Percentiles rank a stretch among this genome's conserved stretches.
Evolutionary conservation across 2,113 vertebrate genomes (phyloP).

Genomic region (Nothobranchius kuhntae): DNA sequence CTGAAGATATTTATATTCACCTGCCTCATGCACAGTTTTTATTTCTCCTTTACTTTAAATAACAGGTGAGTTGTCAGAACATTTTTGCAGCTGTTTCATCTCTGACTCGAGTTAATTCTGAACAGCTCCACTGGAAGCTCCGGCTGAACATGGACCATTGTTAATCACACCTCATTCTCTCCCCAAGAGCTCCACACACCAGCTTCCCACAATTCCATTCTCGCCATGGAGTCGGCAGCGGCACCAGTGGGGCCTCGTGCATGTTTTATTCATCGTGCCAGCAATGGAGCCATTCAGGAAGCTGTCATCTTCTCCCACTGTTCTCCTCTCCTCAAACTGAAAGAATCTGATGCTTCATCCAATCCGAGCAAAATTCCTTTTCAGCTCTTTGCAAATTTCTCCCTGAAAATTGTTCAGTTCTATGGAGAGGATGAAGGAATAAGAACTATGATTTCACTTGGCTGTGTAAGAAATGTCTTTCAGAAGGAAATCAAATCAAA

Average conservation of each 20-base stretch:
- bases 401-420: slow-evolving; percentile 17
- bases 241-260: slow-evolving; percentile 37
- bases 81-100: neutral
- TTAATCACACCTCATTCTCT: slow-evolving; percentile 70
- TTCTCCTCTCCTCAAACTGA: slow-evolving; percentile 28
- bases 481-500: too few species aligned
- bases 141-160: slow-evolving; percentile 37
- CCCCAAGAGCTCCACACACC: slow-evolving; percentile 48
- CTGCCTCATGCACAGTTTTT: neutral
- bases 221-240: slow-evolving; percentile 39
- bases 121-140: slow-evolving; percentile 39
- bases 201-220: slow-evolving; percentile 62
- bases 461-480: too few species aligned
- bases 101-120: slow-evolving; percentile 19
- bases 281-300: slow-evolving; percentile 63
- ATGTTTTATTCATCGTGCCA: slow-evolving; percentile 73
- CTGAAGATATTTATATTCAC: too few species aligned
- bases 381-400: slow-evolving; percentile 16
- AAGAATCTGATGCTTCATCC: slow-evolving; percentile 28
- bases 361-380: slow-evolving; percentile 22
- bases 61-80: slow-evolving; percentile 22
- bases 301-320: slow-evolving; percentile 45
- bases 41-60: neutral
- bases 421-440: slow-evolving; percentile 7
- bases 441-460: too few species aligned